These are phyloP conservation scores for Myopa tessellatipennis DNA, from an alignment of 2,888 invertebrate genomes.

Conservation along the genomic window DNA sequence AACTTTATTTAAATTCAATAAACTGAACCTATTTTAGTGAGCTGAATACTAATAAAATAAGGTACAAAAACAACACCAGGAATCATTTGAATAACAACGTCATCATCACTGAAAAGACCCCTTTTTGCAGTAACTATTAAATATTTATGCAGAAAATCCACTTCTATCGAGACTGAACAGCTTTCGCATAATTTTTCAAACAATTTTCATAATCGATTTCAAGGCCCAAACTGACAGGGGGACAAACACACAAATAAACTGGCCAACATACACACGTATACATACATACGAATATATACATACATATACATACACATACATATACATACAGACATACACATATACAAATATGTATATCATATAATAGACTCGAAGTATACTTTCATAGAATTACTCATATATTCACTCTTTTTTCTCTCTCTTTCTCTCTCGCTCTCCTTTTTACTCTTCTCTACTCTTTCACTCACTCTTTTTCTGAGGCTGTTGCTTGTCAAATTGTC, in stretches of 20 bases:
- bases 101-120: neutral
- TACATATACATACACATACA: neutral
- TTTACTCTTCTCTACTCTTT: neutral
- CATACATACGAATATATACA: slow-evolving; percentile 3
- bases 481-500: slow-evolving; percentile 33
- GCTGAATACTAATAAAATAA: neutral
- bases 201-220: slow-evolving; percentile 46
- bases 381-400: slow-evolving; percentile 2
- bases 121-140: slow-evolving; percentile 29
- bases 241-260: neutral
- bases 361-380: neutral
- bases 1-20: slow-evolving; percentile 35
- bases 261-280: slow-evolving; percentile 9
- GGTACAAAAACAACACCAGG: neutral
- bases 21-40: slow-evolving; percentile 18
- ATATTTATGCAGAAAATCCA: slow-evolving; percentile 41
- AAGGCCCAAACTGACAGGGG: slow-evolving; percentile 12
- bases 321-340: slow-evolving; percentile 12
- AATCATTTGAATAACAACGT: neutral
- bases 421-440: too few species aligned
- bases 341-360: neutral
- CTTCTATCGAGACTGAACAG: slow-evolving; percentile 24
- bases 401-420: too few species aligned
- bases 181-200: slow-evolving; percentile 38
- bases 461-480: neutral